Evolutionary conservation across 2,888 invertebrate species (phyloP).

Genomic region (Sturmia bella): DNA sequence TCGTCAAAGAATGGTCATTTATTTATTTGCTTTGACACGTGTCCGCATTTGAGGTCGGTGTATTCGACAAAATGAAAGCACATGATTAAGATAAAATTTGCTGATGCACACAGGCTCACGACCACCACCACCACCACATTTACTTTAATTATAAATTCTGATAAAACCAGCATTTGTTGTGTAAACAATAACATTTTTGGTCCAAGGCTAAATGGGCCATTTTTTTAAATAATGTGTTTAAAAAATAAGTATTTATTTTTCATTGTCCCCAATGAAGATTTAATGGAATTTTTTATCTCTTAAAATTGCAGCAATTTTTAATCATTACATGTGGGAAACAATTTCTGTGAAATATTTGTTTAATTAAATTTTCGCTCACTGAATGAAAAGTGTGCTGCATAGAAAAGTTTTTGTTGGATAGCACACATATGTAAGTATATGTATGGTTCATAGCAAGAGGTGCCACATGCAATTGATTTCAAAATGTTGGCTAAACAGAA

Average conservation of each 20-base stretch:
- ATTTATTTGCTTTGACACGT: conserved; percentile 13
- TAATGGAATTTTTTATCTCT: too few species aligned
- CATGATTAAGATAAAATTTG: conserved; percentile 23
- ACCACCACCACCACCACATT: too few species aligned
- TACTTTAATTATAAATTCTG: conserved; percentile 14
- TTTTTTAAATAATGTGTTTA: neutral
- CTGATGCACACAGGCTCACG: neutral
- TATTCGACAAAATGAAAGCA: neutral
- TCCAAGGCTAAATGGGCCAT: conserved; percentile 19
- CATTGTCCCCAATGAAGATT: neutral
- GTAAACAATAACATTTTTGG: neutral
- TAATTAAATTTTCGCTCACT: too few species aligned
- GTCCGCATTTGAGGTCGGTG: neutral
- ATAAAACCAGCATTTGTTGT: conserved; percentile 19
- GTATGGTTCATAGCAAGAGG: too few species aligned
- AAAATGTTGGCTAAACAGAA: too few species aligned
- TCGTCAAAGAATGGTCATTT: neutral
- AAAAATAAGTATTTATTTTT: neutral
- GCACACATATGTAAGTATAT: too few species aligned
- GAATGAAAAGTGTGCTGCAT: too few species aligned
- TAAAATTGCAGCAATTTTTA: too few species aligned
- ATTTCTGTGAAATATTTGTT: too few species aligned
- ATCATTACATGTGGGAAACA: too few species aligned
- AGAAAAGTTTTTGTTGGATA: too few species aligned
- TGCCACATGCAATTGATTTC: too few species aligned